Evolutionary conservation across 2,888 invertebrate genomes (phyloP).

Genomic region (Yponomeuta evonymella): DNA sequence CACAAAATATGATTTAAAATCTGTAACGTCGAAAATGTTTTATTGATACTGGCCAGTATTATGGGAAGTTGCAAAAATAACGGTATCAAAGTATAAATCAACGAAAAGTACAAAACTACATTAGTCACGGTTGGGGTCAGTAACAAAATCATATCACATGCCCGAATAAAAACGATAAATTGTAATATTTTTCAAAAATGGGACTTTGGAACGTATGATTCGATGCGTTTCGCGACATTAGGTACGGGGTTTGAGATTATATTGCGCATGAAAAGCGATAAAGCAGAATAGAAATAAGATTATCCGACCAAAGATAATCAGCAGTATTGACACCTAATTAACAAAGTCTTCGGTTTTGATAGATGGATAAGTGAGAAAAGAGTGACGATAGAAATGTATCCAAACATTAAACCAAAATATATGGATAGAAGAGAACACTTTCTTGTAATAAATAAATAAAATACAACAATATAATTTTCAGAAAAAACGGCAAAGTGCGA

Average conservation of each 20-base stretch:
- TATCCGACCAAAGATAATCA: neutral
- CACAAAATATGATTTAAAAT: neutral
- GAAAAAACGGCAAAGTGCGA: no score
- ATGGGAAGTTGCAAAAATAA: neutral
- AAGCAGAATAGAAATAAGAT: neutral
- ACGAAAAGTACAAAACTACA: slow-evolving; percentile 30
- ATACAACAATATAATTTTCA: no score
- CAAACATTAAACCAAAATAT: no score
- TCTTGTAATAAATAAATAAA: no score
- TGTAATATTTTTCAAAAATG: slow-evolving; percentile 57
- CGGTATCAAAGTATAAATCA: slow-evolving; percentile 27
- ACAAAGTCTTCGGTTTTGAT: no score
- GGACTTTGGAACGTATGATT: slow-evolving; percentile 34
- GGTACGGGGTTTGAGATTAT: slow-evolving; percentile 47
- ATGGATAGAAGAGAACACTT: no score
- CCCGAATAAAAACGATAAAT: slow-evolving; percentile 39
- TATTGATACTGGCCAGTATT: neutral
- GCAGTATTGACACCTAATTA: no score
- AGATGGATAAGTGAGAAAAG: no score
- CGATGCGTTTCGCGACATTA: slow-evolving; percentile 68
- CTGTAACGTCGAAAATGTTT: neutral
- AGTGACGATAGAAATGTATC: no score
- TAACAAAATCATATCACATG: slow-evolving; percentile 37
- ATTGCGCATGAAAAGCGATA: slow-evolving; percentile 53
- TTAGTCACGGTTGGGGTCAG: slow-evolving; percentile 45